Evolutionary conservation across 1,140 invertebrate genomes (phyloP), one percentile per base, ranked within the genome.

Genomic region (Ostrea denselamellosa): DNA sequence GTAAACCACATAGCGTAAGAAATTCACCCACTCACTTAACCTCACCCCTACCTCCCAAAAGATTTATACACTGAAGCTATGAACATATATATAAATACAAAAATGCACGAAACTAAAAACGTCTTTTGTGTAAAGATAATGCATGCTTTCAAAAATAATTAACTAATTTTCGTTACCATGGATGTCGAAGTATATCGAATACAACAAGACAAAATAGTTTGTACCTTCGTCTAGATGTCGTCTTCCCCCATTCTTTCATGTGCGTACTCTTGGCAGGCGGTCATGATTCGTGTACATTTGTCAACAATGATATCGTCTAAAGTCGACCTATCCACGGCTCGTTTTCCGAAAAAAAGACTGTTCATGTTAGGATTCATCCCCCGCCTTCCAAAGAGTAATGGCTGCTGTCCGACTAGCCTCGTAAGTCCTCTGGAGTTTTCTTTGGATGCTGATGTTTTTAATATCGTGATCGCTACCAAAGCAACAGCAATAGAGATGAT

Each of bases 271-370:
- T 88, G 85, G 28, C 87, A 88, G 12, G 71, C 83, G 4, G 68
- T 68, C 53, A 82, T 83, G 7, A 83, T 71, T 17, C 28, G 54
- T 52, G 77, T 54, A 22, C 87, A 88, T n/a, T 81, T 88, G 14
- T 86, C 85, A 17, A 85, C 28, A 53, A 65, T 83, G 3, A 86
- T 77, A 84, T 88, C 87, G 10, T 88, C 87, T n/a, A 86, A 68
- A 19, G 84, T 58, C 54, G 89, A 65, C 44, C 68, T 12, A 81
- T 28, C 82, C 44, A 85, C 25, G n/a, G 88, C 82, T 65, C 92
- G 85, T 86, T 93, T 93, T 22, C 92, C 92, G 83, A 93, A 93
- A 87, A 93, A 92, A 77, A 93, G 85, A 88, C 92, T 93, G 90
- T 92, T 92, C 90, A 93, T 92, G 71, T 93, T 92, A 14, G 92